Evolutionary conservation across 1,140 invertebrate genomes (phyloP), one percentile per base, ranked within the genome.

Genomic region (Solenopsis fugax): DNA sequence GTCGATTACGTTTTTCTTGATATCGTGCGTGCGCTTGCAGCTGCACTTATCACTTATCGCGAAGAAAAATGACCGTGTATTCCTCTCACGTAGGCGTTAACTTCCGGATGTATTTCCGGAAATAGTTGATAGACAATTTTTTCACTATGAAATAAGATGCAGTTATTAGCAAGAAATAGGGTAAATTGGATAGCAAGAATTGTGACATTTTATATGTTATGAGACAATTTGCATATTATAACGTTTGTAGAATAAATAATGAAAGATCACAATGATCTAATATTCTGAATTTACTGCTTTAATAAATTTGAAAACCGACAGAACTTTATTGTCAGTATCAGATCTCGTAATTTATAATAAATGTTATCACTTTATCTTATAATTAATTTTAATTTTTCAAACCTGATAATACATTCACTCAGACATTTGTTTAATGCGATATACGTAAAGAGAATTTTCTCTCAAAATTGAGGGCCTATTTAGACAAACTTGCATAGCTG

Each of bases 1-100:
- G 52, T 34, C 78, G 48, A 81, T 81, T 69, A 69, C 29, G 6
- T 82, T 72, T 77, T 81, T 21, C 37, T 78, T 58, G 37, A 18
- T 82, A 72, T 72, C n/a, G 6, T 29, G 13, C 29, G n/a, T 9
- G 16, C 16, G 13, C 7, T 21, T 52, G 37, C 77, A 81, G 64
- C 34, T 81, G 64, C 64, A 6, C 37, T 81, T 71, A 81, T 71
- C 64, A 18, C 13, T 21, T 24, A 16, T 24, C 34, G 10, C 37
- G 1, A 24, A 69, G 34, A 52, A 69, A 80, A 69, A 56, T n/a
- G 58, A 34, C 18, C 12, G 18, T 18, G 12, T 50, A 48, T 65
- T n/a, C 7, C 16, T 21, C 16, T 4, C 10, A 56, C 10, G 64
- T 81, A 18, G 50, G 77, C 1, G 64, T 81, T 21, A n/a, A 16